phyloP scores from a whole-genome alignment of 1,140 invertebrate species.

The Pogonomyrmex californicus region DNA sequence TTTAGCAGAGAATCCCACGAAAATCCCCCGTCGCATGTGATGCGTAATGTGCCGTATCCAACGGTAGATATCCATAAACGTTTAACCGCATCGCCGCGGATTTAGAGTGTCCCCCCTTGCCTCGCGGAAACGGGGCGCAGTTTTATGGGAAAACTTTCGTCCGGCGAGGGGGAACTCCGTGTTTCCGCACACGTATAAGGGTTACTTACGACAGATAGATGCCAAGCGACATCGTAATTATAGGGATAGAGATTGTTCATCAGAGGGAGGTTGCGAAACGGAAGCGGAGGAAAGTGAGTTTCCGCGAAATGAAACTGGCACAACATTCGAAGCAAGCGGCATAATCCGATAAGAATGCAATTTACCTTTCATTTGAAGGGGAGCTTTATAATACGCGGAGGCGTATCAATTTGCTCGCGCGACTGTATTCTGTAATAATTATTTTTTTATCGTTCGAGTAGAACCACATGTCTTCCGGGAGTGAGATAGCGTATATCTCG shows the following conservation, averaged over 20 bases:
- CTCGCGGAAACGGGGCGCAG: background rate
- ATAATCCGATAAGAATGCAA: slow-evolving; percentile 42
- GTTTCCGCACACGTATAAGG: background rate
- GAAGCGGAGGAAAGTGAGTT: background rate
- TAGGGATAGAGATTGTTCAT: background rate
- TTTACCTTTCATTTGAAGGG: slow-evolving; percentile 4
- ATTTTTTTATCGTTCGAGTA: background rate
- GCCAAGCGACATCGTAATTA: background rate
- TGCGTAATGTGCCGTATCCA: slow-evolving; percentile 9
- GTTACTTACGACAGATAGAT: background rate
- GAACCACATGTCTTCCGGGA: background rate
- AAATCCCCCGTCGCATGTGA: slow-evolving; percentile 6
- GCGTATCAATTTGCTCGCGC: background rate
- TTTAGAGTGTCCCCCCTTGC: background rate
- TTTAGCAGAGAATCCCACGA: slow-evolving; percentile 14
- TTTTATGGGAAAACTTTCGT: slow-evolving; percentile 24
- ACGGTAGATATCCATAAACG: slow-evolving; percentile 5
- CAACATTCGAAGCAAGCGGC: background rate
- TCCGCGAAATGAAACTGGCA: background rate
- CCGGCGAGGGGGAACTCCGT: background rate
- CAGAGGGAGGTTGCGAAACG: background rate
- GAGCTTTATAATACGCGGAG: background rate
- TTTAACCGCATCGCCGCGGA: slow-evolving; percentile 18
- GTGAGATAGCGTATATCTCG: background rate
- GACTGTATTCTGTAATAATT: slow-evolving; percentile 22